Percentiles rank a stretch among this genome's conserved stretches.
These are phyloP conservation scores for Gallinago media DNA, from an alignment of 2,113 vertebrate genomes.

Conservation along the genomic window DNA sequence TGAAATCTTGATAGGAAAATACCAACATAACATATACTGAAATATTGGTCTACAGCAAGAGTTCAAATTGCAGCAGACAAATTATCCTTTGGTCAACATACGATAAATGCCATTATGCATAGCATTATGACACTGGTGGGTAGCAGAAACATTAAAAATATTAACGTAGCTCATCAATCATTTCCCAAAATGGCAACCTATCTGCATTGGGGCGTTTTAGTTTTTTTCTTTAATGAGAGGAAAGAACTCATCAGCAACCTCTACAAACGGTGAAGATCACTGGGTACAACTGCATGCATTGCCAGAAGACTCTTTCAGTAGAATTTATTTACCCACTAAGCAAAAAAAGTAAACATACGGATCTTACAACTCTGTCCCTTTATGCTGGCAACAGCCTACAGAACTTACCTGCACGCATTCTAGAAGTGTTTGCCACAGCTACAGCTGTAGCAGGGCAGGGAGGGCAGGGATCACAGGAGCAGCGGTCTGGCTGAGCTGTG, in stretches of 20 bases:
- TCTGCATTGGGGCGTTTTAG: fast-evolving
- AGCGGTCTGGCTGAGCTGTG: neutral
- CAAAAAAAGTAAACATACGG: neutral
- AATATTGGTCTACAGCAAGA: neutral
- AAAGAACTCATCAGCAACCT: neutral
- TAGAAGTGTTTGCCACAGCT: neutral
- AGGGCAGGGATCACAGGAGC: neutral
- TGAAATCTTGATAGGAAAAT: neutral
- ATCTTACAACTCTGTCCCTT: neutral
- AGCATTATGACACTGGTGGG: fast-evolving
- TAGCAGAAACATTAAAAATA: neutral
- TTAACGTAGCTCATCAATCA: neutral
- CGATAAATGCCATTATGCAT: neutral
- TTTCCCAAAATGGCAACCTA: neutral
- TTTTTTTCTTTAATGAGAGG: neutral
- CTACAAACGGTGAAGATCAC: neutral
- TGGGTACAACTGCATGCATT: neutral
- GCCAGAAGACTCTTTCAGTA: neutral
- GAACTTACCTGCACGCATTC: neutral
- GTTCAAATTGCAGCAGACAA: neutral
- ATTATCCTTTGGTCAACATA: neutral
- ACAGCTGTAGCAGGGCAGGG: too few species aligned
- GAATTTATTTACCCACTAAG: neutral
- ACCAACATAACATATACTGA: neutral
- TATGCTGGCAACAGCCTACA: neutral